Conservation (phyloP, 2,113 vertebrate species). For the Otocyon megalotis region DNA sequence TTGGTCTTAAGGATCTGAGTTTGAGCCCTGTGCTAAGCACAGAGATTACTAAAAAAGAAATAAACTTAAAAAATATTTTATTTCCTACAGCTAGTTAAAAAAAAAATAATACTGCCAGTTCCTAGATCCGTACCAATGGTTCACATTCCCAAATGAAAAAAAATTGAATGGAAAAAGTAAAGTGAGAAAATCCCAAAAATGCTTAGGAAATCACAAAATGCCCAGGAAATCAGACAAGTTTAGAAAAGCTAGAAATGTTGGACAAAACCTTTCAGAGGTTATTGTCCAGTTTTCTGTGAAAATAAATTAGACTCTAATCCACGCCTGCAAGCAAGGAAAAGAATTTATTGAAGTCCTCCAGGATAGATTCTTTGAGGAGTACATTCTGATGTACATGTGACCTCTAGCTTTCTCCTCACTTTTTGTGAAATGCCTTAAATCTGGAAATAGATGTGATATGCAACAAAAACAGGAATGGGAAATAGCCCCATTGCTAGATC, state of each 20-base stretch:
- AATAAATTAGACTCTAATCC: background rate
- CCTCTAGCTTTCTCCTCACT: background rate
- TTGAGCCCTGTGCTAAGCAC: background rate
- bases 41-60: background rate
- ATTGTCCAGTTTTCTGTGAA: background rate
- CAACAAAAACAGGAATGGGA: background rate
- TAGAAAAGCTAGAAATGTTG: constrained; percentile 20
- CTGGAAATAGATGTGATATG: constrained; percentile 16
- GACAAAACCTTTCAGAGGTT: background rate
- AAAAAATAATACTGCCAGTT: constrained; percentile 27
- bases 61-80: constrained; percentile 40
- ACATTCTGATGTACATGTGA: constrained; percentile 4
- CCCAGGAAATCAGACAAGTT: background rate
- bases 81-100: background rate
- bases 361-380: background rate
- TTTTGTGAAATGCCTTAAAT: background rate
- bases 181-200: constrained; percentile 29
- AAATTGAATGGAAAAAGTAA: background rate
- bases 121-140: background rate
- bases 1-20: background rate
- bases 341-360: background rate
- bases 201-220: background rate
- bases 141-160: background rate
- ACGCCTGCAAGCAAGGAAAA: background rate
- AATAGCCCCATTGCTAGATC: background rate